Base-by-base conservation (phyloP, 2,888 invertebrate genomes). In the Tetanocera ferruginea region DNA sequence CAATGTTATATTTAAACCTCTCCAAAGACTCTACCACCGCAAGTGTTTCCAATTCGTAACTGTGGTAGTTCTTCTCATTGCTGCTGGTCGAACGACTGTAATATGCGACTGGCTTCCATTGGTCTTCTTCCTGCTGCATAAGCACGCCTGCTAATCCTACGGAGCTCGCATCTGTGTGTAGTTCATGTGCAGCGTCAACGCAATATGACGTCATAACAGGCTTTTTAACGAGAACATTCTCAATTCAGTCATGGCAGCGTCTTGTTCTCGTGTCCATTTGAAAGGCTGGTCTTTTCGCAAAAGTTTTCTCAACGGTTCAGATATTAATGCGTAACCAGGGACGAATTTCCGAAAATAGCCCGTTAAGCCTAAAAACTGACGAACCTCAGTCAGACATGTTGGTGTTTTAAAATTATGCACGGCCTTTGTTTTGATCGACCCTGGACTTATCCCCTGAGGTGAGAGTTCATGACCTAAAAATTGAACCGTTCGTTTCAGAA, bases 1-100 rank as follows among this genome's bases (percentile, higher is more conserved):
- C 67, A 4, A 76, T 23, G 23, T 51, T 57, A 31, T 55, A 73
- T 8, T 69, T n/a, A 52, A 69, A 74, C 17, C 49, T 64, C 37
- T 67, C 74, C 31, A 60, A 37, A 11, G 57, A 34, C 11, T 37
- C 87, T 76, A 76, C 73, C 11, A 74, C 73, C 3, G 80, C 79
- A 23, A 79, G 66, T 0, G 86, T 86, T 76, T 88, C 83, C 0
- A 89, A 80, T 64, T 89, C 87, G 74, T 88, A 88, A 66, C 84
- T 85, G 62, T 86, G 84, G 72, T 84, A 87, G 1, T 83, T 76
- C 25, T 80, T 77, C 73, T 79, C 79, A 23, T 69, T 43, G 3
- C 37, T 28, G 9, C 19, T 76, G 0, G 78, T 78, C 3, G 77
- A 73, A 37, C 77, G 43, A 55, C 75, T 79, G 14, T 37, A 79